Conservation (phyloP, 2,797 vertebrate genomes). For the Semotilus atromaculatus region DNA sequence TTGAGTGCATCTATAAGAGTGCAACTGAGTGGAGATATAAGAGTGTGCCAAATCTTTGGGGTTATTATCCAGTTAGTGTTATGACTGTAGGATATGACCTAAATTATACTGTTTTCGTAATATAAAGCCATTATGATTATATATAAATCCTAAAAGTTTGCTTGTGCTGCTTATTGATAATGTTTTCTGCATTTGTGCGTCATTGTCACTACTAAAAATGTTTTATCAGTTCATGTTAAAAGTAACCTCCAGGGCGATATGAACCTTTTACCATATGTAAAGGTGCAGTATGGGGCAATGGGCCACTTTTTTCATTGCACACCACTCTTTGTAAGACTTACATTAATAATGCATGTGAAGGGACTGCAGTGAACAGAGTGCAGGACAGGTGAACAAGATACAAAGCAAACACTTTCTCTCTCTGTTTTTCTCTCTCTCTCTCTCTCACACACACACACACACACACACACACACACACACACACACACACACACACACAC, state of each 20-base stretch:
- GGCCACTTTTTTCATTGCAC: constrained; percentile 55
- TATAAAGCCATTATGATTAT: neutral
- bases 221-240: neutral
- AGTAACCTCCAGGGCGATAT: neutral
- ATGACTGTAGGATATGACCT: constrained; percentile 9
- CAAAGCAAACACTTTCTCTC: constrained; percentile 58
- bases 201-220: neutral
- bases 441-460: neutral
- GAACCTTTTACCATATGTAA: constrained; percentile 8
- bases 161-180: neutral
- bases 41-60: neutral
- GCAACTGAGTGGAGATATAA: neutral
- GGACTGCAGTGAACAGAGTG: constrained; percentile 75
- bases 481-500: constrained; percentile 2
- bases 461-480: too few relatives aligned
- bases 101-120: neutral
- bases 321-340: constrained; percentile 70
- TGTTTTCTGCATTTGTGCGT: neutral
- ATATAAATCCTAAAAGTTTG: neutral
- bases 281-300: constrained; percentile 35
- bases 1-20: too few relatives aligned
- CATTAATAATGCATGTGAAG: constrained; percentile 81
- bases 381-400: constrained; percentile 66
- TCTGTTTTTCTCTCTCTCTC: constrained; percentile 13
- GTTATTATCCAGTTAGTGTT: constrained; percentile 7